These are phyloP conservation scores for Hyles lineata DNA, from an alignment of 2,888 invertebrate species.

Conservation along the genomic window DNA sequence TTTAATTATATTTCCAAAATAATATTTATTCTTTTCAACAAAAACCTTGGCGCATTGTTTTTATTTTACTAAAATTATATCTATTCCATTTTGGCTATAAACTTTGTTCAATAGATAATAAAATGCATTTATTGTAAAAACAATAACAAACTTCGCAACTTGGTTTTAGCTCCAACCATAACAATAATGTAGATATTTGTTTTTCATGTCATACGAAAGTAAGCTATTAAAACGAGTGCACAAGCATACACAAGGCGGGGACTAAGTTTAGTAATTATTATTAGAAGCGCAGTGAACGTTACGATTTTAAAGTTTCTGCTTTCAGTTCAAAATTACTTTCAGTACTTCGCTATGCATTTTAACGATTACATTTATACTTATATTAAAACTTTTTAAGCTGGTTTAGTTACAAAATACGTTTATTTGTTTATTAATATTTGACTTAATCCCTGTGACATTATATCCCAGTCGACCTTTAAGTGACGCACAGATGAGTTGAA, in stretches of 20 bases:
- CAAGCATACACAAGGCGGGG: neutral
- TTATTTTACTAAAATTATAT: no score
- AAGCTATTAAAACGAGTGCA: neutral
- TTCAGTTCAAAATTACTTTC: neutral
- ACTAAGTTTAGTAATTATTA: neutral
- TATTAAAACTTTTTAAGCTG: neutral
- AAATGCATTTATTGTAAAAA: neutral
- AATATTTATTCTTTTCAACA: no score
- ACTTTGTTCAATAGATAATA: no score
- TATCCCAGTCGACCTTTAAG: no score
- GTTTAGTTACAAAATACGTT: no score
- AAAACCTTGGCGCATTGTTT: no score
- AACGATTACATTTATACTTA: neutral
- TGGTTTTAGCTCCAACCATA: neutral
- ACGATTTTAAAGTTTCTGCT: neutral
- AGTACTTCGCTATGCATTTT: neutral
- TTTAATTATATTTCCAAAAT: no score
- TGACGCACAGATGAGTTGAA: no score
- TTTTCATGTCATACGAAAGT: neutral
- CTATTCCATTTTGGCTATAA: no score
- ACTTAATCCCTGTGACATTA: no score
- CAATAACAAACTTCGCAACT: neutral
- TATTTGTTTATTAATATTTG: no score
- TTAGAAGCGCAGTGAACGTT: neutral
- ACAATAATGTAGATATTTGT: neutral